Percentiles rank a stretch among this genome's conserved stretches.
These are phyloP conservation scores for Charaxes varanes DNA, from an alignment of 1,140 invertebrate species.

Conservation along the genomic window DNA sequence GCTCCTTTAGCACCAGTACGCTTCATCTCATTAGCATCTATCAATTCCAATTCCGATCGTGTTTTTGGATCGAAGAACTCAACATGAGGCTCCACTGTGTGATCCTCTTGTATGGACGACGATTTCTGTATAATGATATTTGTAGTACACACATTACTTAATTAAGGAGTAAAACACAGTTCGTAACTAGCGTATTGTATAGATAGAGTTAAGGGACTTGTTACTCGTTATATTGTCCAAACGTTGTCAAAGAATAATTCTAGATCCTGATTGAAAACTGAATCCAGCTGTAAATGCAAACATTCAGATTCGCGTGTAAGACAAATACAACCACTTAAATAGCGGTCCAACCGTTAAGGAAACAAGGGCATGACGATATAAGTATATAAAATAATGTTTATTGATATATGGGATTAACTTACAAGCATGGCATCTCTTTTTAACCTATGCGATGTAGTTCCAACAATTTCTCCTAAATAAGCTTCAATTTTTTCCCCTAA, in stretches of 20 bases:
- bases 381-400: constrained; percentile 3
- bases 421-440: constrained; percentile 62
- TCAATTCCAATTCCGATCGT: constrained; percentile 77
- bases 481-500: constrained; percentile 44
- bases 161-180: no score
- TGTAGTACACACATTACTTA: no score
- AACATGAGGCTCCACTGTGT: constrained; percentile 76
- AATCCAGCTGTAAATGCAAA: no score
- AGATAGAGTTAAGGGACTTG: no score
- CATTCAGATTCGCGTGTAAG: no score
- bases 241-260: no score
- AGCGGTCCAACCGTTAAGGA: no score
- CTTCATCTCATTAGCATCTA: constrained; percentile 75
- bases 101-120: constrained; percentile 61
- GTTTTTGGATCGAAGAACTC: constrained; percentile 82
- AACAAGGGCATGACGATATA: constrained; percentile 1
- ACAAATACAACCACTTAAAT: no score
- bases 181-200: no score
- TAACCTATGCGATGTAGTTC: constrained; percentile 27
- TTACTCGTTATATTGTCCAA: no score
- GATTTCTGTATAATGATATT: constrained; percentile 34
- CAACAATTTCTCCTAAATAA: constrained; percentile 33
- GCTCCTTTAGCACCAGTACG: constrained; percentile 75
- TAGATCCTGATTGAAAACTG: no score
- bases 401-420: constrained; percentile 18